Evolutionary conservation across 1,140 invertebrate genomes (phyloP).

Genomic region (Macrosteles quadrilineatus): DNA sequence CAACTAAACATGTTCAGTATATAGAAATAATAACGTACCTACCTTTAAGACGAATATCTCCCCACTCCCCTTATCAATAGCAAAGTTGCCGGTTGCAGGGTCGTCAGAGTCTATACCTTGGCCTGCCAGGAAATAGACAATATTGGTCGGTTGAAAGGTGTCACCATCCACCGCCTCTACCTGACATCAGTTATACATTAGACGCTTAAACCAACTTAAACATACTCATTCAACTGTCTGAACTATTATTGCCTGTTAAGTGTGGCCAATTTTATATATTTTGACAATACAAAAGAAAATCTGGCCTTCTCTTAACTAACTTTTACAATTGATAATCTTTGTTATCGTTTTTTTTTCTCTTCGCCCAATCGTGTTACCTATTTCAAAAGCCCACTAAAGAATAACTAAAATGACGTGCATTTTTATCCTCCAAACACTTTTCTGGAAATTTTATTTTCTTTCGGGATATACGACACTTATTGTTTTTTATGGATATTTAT

Average conservation of each 20-base stretch:
- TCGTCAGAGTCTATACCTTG: conserved; percentile 94
- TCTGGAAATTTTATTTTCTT: no score
- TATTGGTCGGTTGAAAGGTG: conserved; percentile 88
- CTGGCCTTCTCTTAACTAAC: background rate
- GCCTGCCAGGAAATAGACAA: conserved; percentile 94
- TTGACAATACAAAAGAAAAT: background rate
- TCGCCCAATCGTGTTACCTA: background rate
- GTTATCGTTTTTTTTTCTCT: background rate
- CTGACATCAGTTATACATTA: conserved; percentile 61
- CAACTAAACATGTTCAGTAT: no score
- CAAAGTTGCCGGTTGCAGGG: conserved; percentile 91
- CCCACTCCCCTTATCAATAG: conserved; percentile 90
- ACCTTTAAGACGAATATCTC: conserved; percentile 93
- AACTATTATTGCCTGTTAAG: background rate
- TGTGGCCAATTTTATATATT: background rate
- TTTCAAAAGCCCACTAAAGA: no score
- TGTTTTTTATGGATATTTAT: no score
- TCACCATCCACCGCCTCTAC: conserved; percentile 94
- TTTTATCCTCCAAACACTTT: no score
- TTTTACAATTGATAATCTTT: background rate
- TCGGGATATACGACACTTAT: no score
- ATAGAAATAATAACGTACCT: conserved; percentile 43
- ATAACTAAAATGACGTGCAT: no score
- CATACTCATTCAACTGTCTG: background rate
- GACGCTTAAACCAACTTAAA: background rate